These are phyloP conservation scores for Pterois miles DNA, from an alignment of 2,797 vertebrate species.

Conservation along the genomic window DNA sequence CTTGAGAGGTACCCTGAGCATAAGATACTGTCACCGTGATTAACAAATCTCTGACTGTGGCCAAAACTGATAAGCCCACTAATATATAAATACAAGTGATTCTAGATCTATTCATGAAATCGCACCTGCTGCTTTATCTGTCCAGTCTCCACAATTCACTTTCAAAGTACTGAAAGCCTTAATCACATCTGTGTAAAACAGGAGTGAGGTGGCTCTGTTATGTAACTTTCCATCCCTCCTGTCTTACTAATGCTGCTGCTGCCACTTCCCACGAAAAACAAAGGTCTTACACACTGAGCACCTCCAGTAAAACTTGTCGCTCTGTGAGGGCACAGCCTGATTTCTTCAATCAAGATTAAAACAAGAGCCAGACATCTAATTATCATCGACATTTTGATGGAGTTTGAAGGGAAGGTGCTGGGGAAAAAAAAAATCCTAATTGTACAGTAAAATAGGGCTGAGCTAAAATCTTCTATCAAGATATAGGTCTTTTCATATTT, in stretches of 20 bases:
- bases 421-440: too few relatives aligned
- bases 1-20: neutral
- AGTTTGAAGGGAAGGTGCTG: neutral
- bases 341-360: neutral
- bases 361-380: too few relatives aligned
- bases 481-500: too few relatives aligned
- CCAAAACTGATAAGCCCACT: neutral
- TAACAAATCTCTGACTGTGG: neutral
- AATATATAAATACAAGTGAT: neutral
- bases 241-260: constrained; percentile 18
- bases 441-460: too few relatives aligned
- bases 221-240: constrained; percentile 9
- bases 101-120: neutral
- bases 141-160: neutral
- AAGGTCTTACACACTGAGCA: neutral
- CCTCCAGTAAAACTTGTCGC: neutral
- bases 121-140: neutral
- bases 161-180: neutral
- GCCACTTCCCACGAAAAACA: neutral
- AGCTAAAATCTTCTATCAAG: too few relatives aligned
- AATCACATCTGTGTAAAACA: constrained; percentile 14
- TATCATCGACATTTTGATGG: neutral
- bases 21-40: neutral
- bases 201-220: constrained; percentile 6
- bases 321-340: neutral